Percentiles rank a stretch among this genome's conserved stretches.
Evolutionary conservation across 2,797 vertebrate species (phyloP).

Genomic region (Coregonus ussuriensis): DNA sequence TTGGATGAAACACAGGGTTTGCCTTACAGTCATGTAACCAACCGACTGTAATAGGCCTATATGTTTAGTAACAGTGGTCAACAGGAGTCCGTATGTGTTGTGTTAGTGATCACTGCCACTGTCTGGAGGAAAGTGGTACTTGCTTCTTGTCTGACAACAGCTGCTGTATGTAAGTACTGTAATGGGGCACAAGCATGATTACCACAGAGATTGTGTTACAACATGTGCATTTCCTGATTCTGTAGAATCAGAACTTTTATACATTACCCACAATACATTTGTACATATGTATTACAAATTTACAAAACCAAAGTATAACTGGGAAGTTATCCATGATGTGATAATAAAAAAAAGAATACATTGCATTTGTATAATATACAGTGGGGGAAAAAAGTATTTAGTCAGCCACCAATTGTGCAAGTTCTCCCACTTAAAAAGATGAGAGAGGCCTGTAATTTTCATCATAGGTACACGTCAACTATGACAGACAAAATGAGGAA

Average conservation of each 20-base stretch:
- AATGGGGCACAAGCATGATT: neutral
- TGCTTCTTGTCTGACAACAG: neutral
- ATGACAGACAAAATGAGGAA: too few species aligned
- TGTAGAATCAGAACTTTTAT: neutral
- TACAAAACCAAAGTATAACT: neutral
- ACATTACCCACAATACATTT: neutral
- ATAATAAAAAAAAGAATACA: neutral
- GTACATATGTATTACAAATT: neutral
- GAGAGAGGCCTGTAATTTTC: too few species aligned
- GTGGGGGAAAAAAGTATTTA: too few species aligned
- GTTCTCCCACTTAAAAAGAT: too few species aligned
- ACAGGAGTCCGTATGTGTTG: neutral
- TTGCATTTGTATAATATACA: neutral
- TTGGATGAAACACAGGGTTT: neutral
- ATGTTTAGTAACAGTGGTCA: neutral
- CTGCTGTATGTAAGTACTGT: neutral
- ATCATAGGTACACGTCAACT: too few species aligned
- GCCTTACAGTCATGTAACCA: neutral
- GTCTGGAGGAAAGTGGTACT: constrained; percentile 22
- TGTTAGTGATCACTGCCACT: constrained; percentile 27
- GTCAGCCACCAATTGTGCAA: too few species aligned
- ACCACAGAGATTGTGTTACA: neutral
- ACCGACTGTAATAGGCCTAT: neutral
- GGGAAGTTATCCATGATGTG: neutral
- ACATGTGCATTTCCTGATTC: neutral